phyloP scores from a whole-genome alignment of 1,140 invertebrate species.

The Hormaphis cornu region DNA sequence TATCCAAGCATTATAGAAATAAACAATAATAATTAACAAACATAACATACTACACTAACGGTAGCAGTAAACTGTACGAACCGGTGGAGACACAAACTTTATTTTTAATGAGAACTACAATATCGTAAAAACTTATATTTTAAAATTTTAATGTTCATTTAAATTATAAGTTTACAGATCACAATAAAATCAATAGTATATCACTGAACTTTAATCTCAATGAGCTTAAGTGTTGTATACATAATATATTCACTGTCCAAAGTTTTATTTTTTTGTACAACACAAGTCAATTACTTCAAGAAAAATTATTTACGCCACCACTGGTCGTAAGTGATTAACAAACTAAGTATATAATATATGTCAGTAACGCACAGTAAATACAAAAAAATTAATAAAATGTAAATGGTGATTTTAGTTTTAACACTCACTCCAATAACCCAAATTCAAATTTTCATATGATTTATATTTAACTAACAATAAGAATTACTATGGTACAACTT shows the following conservation, averaged over 20 bases:
- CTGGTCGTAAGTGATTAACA: neutral
- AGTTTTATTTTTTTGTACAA: too few relatives aligned
- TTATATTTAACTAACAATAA: too few relatives aligned
- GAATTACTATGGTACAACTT: too few relatives aligned
- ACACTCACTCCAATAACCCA: neutral
- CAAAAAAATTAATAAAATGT: too few relatives aligned
- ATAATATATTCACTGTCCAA: too few relatives aligned
- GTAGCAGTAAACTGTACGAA: neutral
- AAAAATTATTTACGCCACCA: neutral
- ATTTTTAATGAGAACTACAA: neutral
- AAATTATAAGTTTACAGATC: too few relatives aligned
- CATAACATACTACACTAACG: neutral
- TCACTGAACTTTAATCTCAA: too few relatives aligned
- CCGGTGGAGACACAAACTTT: neutral
- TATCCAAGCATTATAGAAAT: neutral
- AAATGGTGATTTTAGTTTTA: neutral
- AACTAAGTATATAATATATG: neutral
- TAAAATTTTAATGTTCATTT: neutral
- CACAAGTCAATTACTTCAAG: neutral
- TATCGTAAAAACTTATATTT: neutral
- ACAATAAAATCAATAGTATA: too few relatives aligned
- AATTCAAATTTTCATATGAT: too few relatives aligned
- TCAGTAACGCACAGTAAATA: slow-evolving; percentile 14
- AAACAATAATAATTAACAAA: slow-evolving; percentile 5
- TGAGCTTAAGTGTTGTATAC: too few relatives aligned